These are phyloP conservation scores for Ectemnius lituratus DNA, from an alignment of 2,888 invertebrate species.

Conservation along the genomic window DNA sequence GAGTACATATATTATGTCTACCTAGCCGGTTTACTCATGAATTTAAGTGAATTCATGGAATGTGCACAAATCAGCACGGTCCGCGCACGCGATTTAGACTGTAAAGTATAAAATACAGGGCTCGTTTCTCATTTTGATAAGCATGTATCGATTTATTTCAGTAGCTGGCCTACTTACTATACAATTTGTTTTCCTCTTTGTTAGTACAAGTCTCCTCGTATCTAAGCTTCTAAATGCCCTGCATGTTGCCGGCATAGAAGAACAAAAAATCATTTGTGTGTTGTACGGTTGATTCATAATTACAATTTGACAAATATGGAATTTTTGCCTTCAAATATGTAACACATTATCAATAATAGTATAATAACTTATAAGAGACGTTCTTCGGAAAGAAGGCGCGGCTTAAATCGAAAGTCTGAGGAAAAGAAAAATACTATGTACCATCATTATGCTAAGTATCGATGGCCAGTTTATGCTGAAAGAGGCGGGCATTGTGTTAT, in stretches of 20 bases:
- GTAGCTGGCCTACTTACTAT: constrained; percentile 71
- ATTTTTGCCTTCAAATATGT: constrained; percentile 49
- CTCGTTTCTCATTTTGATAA: constrained; percentile 65
- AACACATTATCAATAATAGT: constrained; percentile 58
- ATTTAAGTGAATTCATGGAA: constrained; percentile 19
- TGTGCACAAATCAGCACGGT: constrained; percentile 34
- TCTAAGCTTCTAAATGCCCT: constrained; percentile 51
- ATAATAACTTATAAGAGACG: constrained; percentile 61
- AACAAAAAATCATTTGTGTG: constrained; percentile 43
- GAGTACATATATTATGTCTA: constrained; percentile 32
- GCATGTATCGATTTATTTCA: constrained; percentile 72
- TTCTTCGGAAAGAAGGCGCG: constrained; percentile 48
- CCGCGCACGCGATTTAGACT: constrained; percentile 51
- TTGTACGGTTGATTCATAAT: constrained; percentile 42
- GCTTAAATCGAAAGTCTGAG: constrained; percentile 45
- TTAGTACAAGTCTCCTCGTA: constrained; percentile 67
- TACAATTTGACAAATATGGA: constrained; percentile 56
- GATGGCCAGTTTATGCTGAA: constrained; percentile 57
- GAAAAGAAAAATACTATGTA: constrained; percentile 60
- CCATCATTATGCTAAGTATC: constrained; percentile 59
- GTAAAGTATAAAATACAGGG: constrained; percentile 66
- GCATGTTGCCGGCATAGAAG: constrained; percentile 39
- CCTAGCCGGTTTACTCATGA: constrained; percentile 11
- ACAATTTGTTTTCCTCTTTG: constrained; percentile 67
- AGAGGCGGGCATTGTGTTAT: constrained; percentile 57